Conservation (phyloP, 92 coral and sea anemone species). For the Parazoanthus darwini region DNA sequence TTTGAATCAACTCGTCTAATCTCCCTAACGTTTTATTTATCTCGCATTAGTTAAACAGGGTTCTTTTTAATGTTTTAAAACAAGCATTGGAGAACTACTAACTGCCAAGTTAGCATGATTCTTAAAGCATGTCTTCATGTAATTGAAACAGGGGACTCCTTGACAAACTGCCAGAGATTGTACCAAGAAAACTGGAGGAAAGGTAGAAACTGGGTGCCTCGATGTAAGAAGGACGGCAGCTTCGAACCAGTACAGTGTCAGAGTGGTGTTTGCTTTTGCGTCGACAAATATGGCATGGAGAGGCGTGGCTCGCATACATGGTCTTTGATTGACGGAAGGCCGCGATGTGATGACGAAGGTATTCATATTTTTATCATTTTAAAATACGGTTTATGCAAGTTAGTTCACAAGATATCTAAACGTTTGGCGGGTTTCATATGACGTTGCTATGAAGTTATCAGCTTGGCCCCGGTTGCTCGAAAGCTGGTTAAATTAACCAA, state of each 20-base stretch:
- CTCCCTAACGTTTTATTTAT: neutral
- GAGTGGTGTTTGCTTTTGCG: slow-evolving; percentile 40
- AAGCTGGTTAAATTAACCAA: no score
- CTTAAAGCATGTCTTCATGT: neutral
- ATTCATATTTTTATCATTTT: neutral
- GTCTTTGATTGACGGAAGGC: slow-evolving; percentile 32
- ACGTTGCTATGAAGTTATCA: no score
- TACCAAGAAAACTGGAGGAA: slow-evolving; percentile 38
- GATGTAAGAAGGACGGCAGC: slow-evolving; percentile 24
- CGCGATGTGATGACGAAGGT: slow-evolving; percentile 36
- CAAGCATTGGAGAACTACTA: neutral
- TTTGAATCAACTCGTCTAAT: neutral
- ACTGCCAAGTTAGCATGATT: neutral
- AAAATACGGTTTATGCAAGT: no score
- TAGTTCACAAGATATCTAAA: neutral
- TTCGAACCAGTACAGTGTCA: slow-evolving; percentile 40
- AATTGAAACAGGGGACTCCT: neutral
- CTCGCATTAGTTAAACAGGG: no score
- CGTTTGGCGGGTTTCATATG: no score
- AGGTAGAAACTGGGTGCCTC: slow-evolving; percentile 36
- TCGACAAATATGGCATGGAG: slow-evolving; percentile 30
- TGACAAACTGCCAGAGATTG: slow-evolving; percentile 27
- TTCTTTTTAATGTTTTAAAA: no score
- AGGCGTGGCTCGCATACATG: slow-evolving; percentile 43
- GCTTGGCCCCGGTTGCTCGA: no score